Base-by-base conservation (phyloP, 2,113 vertebrate genomes). In the Argyrosomus japonicus region DNA sequence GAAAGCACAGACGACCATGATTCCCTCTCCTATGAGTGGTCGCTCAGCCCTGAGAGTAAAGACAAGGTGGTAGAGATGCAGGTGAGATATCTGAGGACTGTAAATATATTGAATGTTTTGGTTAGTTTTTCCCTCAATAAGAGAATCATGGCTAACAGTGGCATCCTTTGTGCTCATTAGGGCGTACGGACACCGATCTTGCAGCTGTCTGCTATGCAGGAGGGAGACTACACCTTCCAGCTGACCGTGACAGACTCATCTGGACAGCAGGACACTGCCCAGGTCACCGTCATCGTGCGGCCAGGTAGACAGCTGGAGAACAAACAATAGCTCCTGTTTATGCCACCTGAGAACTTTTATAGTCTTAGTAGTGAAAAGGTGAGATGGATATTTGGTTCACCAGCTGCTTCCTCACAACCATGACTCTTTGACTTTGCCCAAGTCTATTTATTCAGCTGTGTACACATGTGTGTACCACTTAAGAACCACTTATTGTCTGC, bases 41-140 rank as follows among this genome's bases (percentile, higher is more conserved):
- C 97, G 4, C 96, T 99, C 73, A 99, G 96, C 81, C 96, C 97
- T 0, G 96, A 95, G 92, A 99, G 97, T 94, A 99, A 99, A 85
- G 98, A 97, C 87, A 99, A 99, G 67, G 98, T 99, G 91, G 95
- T 99, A 93, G 98, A 99, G 92, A 99, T 99, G 98, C 98, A 99
- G 97, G 98, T 99, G 91, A 92, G 95, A 25, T 0, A 9, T 15
- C 7, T 0, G 0, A 3, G 12, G 21, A 43, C 13, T 19, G 8
- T 25, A 2, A 19, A 13, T 40, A 2, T 54, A 5, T 15, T 23
- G 7, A 5, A 15, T 14, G 23, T 6, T 19, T 5, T 21, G 14
- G 12, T 56, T 47, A 11, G 5, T n/a, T 45, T 18, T 63, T 23
- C 7, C n/a, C 4, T 25, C 10, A 8, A 29, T n/a, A 8, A 57